A percentile compares a stretch with the other conserved stretches of the same genome.
phyloP scores from a whole-genome alignment of 2,888 invertebrate species.

The Hesperia comma region DNA sequence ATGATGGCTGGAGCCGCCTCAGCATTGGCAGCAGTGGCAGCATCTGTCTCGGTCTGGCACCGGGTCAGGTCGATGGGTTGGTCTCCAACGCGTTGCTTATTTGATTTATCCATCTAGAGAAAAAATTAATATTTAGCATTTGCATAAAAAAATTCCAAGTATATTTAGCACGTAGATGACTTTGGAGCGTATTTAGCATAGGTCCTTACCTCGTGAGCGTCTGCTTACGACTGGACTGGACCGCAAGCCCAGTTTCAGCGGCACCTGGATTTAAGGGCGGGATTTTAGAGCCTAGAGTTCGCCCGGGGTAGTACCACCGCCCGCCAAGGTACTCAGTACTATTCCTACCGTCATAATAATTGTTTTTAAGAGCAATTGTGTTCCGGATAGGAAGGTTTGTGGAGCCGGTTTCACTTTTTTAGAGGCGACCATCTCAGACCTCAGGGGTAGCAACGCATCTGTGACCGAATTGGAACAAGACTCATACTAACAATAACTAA shows the following conservation, averaged over 20 bases:
- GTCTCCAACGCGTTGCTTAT: neutral
- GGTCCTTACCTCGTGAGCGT: constrained; percentile 16
- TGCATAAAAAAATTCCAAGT: neutral
- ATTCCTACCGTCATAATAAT: too few species aligned
- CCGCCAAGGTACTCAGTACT: too few species aligned
- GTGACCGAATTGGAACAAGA: too few species aligned
- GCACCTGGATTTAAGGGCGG: constrained; percentile 11
- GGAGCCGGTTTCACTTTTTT: too few species aligned
- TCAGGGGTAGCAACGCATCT: too few species aligned
- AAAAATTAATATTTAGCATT: neutral
- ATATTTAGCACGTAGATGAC: constrained; percentile 9
- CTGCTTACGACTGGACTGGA: constrained; percentile 5
- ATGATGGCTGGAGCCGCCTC: neutral
- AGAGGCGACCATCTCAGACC: too few species aligned
- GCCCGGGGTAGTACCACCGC: too few species aligned
- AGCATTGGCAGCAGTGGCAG: neutral
- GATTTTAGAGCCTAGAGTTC: too few species aligned
- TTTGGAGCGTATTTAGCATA: neutral
- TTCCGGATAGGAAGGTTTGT: too few species aligned
- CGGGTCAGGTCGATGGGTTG: neutral
- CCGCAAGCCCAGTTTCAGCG: neutral
- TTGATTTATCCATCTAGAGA: constrained; percentile 6
- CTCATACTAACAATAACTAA: too few species aligned
- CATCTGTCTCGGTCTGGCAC: neutral
- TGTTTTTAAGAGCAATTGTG: too few species aligned